Conservation (phyloP, 2,888 invertebrate species). For the Dynastes maya region DNA sequence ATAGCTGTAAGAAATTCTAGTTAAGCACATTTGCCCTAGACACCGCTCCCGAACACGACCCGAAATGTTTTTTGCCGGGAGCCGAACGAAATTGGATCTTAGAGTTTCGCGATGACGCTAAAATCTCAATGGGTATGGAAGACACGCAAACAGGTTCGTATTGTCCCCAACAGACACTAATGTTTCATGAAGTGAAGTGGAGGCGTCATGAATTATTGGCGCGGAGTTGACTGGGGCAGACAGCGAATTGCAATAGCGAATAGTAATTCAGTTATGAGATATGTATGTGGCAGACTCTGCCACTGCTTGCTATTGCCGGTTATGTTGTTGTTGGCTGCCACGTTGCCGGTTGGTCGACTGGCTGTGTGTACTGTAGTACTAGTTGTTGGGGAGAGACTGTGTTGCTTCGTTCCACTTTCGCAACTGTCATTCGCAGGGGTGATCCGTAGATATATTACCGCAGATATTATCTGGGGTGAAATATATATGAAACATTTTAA, state of each 20-base stretch:
- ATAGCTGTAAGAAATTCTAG: conserved; percentile 13
- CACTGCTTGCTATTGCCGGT: conserved; percentile 40
- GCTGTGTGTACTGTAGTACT: not conserved
- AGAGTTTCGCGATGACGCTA: conserved; percentile 28
- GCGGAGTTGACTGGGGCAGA: conserved; percentile 57
- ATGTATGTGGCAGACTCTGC: conserved; percentile 58
- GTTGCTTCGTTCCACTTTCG: conserved; percentile 52
- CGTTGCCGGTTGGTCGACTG: conserved; percentile 19
- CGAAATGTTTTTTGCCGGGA: conserved; percentile 26
- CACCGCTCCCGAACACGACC: not conserved
- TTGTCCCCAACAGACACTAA: conserved; percentile 49
- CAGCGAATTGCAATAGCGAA: conserved; percentile 57
- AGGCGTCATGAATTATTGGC: conserved; percentile 57
- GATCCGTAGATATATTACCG: conserved; percentile 45
- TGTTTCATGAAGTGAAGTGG: conserved; percentile 51
- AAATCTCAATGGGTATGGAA: conserved; percentile 43
- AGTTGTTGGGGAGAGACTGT: conserved; percentile 43
- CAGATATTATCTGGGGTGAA: conserved; percentile 47
- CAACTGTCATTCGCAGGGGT: conserved; percentile 51
- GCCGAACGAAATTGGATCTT: conserved; percentile 41
- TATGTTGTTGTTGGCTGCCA: conserved; percentile 36
- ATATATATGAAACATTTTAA: conserved; percentile 47
- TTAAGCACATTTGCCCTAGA: conserved; percentile 9
- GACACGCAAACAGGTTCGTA: conserved; percentile 55
- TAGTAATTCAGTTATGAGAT: conserved; percentile 60